Percentiles rank a stretch among this genome's conserved stretches.
Conservation (phyloP, 2,888 invertebrate genomes). For the Campoletis raptor region DNA sequence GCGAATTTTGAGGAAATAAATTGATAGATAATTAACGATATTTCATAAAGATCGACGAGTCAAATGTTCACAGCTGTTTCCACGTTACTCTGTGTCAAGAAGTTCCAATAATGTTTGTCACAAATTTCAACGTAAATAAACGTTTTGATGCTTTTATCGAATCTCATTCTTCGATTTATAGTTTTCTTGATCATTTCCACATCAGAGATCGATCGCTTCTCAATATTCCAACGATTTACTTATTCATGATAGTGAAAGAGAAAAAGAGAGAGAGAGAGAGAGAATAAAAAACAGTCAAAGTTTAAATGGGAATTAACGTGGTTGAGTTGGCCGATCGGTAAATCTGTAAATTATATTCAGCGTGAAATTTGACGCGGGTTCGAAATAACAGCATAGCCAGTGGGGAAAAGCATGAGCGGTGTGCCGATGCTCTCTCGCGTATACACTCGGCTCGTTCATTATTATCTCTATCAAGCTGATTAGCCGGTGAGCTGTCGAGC, state of each 20-base stretch:
- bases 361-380: constrained; percentile 64
- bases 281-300: neutral
- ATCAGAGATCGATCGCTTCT: neutral
- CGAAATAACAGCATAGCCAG: constrained; percentile 31
- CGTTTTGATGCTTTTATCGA: no score
- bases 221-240: neutral
- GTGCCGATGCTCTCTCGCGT: constrained; percentile 21
- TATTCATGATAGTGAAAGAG: neutral
- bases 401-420: constrained; percentile 18
- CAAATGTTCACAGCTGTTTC: no score
- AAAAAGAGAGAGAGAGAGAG: neutral
- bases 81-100: no score
- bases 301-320: constrained; percentile 38
- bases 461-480: constrained; percentile 68
- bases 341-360: constrained; percentile 51
- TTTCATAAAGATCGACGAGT: neutral
- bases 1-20: neutral
- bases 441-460: constrained; percentile 57
- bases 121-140: no score
- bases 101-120: no score
- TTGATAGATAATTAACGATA: neutral
- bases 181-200: neutral
- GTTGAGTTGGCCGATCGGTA: constrained; percentile 29
- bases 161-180: neutral
- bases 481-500: constrained; percentile 54